Evolutionary conservation across 92 coral and sea anemone species (phyloP).

Genomic region (Parazoanthus atlanticus): DNA sequence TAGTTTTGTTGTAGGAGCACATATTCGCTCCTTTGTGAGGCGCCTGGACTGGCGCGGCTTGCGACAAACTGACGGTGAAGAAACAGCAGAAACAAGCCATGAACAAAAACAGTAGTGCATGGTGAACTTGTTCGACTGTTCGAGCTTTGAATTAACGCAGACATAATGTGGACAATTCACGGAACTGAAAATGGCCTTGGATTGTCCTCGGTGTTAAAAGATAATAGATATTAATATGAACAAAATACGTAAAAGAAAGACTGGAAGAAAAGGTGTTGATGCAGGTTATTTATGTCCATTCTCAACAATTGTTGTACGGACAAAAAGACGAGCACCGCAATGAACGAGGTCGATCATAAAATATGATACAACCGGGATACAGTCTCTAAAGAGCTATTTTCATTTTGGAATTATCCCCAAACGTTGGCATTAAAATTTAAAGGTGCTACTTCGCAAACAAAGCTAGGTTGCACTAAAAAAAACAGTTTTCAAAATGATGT

Average conservation of each 20-base stretch:
- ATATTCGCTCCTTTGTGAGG: constrained; percentile 77
- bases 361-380: background rate
- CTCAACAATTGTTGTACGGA: background rate
- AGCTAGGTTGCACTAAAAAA: background rate
- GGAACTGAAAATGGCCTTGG: background rate
- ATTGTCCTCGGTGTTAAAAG: background rate
- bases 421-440: too few relatives aligned
- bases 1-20: constrained; percentile 66
- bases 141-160: background rate
- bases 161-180: background rate
- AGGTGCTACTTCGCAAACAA: background rate
- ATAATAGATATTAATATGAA: background rate
- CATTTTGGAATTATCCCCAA: background rate
- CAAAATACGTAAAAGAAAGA: background rate
- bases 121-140: background rate
- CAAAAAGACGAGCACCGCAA: background rate
- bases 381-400: background rate
- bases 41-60: constrained; percentile 43
- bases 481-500: background rate
- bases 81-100: background rate
- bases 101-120: background rate
- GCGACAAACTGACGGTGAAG: background rate
- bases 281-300: background rate
- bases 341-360: background rate
- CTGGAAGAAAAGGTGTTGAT: background rate